Percentiles rank a stretch among this genome's conserved stretches.
These are phyloP conservation scores for Tigriopus japonicus DNA, from an alignment of 1,140 invertebrate genomes.

Conservation along the genomic window DNA sequence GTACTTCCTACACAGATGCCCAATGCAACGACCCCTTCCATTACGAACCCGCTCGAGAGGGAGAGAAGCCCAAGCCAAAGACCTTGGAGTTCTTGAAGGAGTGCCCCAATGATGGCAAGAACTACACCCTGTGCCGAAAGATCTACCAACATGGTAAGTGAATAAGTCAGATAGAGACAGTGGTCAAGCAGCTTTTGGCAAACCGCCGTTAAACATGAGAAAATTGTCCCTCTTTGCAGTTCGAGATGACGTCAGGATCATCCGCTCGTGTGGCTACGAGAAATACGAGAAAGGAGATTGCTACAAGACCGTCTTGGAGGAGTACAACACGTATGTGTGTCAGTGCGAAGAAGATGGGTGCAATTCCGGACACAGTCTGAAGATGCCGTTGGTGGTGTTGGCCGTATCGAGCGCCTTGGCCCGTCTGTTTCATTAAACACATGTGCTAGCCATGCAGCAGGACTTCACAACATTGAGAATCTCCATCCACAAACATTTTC, in stretches of 20 bases:
- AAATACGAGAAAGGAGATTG: constrained; percentile 7
- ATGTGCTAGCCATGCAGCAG: not conserved
- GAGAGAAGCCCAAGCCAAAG: not conserved
- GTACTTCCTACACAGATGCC: not conserved
- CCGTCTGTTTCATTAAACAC: too few relatives aligned
- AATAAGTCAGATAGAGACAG: too few relatives aligned
- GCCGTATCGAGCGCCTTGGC: not conserved
- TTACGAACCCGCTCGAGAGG: not conserved
- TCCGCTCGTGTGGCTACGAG: constrained; percentile 10
- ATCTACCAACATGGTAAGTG: constrained; percentile 9
- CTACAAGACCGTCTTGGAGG: constrained; percentile 7
- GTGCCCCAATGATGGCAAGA: constrained; percentile 1
- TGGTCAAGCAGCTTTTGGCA: not conserved
- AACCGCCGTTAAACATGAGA: not conserved
- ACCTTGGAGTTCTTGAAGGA: not conserved
- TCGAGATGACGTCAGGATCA: not conserved
- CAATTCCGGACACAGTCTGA: not conserved
- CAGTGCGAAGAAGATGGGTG: constrained; percentile 7
- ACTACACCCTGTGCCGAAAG: constrained; percentile 8
- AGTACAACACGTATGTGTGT: constrained; percentile 10
- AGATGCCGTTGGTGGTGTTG: not conserved
- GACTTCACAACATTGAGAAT: not conserved
- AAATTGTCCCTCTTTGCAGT: not conserved
- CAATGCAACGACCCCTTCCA: constrained; percentile 1
- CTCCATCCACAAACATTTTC: not conserved